A percentile compares a stretch with the other conserved stretches of the same genome.
These are phyloP conservation scores for Notolepis coatsorum DNA, from an alignment of 2,797 vertebrate genomes.

Conservation along the genomic window DNA sequence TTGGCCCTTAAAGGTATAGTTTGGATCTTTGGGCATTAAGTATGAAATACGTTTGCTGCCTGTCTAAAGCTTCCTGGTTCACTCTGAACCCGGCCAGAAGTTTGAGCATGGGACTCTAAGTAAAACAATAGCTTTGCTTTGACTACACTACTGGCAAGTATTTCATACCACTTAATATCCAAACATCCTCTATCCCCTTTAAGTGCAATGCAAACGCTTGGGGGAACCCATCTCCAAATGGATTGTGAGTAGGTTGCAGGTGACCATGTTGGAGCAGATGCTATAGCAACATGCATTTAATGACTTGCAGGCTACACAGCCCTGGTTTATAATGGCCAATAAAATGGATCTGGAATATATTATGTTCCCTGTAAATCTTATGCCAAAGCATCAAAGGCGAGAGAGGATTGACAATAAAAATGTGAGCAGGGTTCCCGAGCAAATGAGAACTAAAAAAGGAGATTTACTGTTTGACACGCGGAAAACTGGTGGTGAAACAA, in stretches of 20 bases:
- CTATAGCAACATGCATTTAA: slow-evolving; percentile 65
- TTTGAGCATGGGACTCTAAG: too few species aligned
- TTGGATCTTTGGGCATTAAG: too few species aligned
- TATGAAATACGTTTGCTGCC: too few species aligned
- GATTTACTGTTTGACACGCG: slow-evolving; percentile 33
- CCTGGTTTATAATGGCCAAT: slow-evolving; percentile 65
- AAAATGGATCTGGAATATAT: slow-evolving; percentile 72
- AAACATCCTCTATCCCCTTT: not conserved
- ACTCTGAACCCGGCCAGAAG: too few species aligned
- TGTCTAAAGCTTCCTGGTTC: too few species aligned
- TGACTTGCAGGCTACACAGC: slow-evolving; percentile 55
- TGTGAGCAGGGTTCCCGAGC: slow-evolving; percentile 35
- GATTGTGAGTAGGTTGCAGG: slow-evolving; percentile 48
- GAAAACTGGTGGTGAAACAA: slow-evolving; percentile 29
- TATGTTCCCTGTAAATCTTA: slow-evolving; percentile 71
- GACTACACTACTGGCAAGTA: too few species aligned
- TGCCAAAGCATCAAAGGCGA: slow-evolving; percentile 70
- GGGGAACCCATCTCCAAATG: slow-evolving; percentile 11
- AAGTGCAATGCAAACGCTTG: slow-evolving; percentile 2
- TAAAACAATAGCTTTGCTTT: too few species aligned
- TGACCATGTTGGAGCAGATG: slow-evolving; percentile 55
- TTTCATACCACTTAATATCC: too few species aligned
- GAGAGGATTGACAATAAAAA: slow-evolving; percentile 49
- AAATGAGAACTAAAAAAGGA: slow-evolving; percentile 39
- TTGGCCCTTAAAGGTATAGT: too few species aligned